Evolutionary conservation across 92 coral and sea anemone species (phyloP).

Genomic region (Porites lobata): DNA sequence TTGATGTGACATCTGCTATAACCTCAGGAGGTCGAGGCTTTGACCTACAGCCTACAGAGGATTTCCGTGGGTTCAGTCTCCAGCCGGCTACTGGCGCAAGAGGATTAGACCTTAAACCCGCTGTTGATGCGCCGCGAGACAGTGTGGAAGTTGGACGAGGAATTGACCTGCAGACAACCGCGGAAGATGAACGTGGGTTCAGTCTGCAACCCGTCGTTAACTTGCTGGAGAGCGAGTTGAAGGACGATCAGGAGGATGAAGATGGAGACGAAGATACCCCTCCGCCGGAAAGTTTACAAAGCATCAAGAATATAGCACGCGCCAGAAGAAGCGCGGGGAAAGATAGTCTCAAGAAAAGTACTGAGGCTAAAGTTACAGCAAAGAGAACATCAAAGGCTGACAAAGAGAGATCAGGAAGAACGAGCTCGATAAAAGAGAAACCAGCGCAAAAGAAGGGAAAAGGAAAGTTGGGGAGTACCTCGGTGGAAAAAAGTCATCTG

Average conservation of each 20-base stretch:
- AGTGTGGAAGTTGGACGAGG: conserved; percentile 43
- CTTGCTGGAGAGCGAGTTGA: conserved; percentile 57
- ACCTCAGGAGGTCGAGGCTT: conserved; percentile 42
- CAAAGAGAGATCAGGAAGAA: conserved; percentile 21
- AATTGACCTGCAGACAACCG: conserved; percentile 50
- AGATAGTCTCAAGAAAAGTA: conserved; percentile 42
- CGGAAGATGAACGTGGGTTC: conserved; percentile 57
- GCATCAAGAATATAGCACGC: conserved; percentile 88
- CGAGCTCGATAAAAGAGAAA: conserved; percentile 1
- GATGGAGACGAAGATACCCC: conserved; percentile 93
- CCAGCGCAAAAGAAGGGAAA: conserved; percentile 53
- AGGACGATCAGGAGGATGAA: conserved; percentile 30
- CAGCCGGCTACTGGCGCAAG: conserved; percentile 13
- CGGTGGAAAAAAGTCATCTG: conserved; percentile 29
- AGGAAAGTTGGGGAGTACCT: conserved; percentile 38
- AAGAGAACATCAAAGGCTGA: conserved; percentile 39
- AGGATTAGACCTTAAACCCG: conserved; percentile 7
- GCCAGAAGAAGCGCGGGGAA: conserved; percentile 77
- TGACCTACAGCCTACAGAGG: conserved; percentile 42
- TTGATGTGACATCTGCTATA: conserved; percentile 14
- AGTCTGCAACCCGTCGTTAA: conserved; percentile 71
- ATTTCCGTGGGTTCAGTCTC: conserved; percentile 30
- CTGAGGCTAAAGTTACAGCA: conserved; percentile 42
- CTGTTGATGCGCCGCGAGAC: background rate
- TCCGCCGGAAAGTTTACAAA: conserved; percentile 93